Conservation (phyloP, 1,140 invertebrate genomes). For the Drosophila asahinai region DNA sequence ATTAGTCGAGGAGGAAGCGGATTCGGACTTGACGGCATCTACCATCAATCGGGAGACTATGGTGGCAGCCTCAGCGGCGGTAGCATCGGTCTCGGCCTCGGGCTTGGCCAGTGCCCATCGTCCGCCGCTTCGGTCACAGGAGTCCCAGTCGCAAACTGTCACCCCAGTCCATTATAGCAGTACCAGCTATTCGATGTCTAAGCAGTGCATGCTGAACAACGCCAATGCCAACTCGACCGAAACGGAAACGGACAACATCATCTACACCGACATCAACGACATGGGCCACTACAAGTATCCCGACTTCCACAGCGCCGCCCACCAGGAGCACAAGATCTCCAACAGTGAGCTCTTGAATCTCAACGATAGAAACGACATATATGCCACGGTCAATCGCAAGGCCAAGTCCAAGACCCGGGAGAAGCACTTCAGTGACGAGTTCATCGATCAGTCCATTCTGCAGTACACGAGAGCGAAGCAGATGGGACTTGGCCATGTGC, state of each 20-base stretch:
- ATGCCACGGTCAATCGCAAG: constrained; percentile 84
- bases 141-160: constrained; percentile 85
- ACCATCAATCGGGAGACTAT: constrained; percentile 85
- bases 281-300: constrained; percentile 80
- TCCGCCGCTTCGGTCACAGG: constrained; percentile 83
- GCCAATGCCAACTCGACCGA: constrained; percentile 83
- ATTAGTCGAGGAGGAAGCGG: constrained; percentile 84
- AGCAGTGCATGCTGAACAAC: constrained; percentile 84
- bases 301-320: constrained; percentile 61
- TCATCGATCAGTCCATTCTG: constrained; percentile 81
- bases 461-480: constrained; percentile 81
- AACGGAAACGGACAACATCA: constrained; percentile 85
- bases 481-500: constrained; percentile 56
- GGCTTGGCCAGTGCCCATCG: constrained; percentile 77
- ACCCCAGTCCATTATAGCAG: constrained; percentile 85
- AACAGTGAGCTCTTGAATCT: constrained; percentile 81
- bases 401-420: constrained; percentile 81
- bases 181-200: constrained; percentile 85
- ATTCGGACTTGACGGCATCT: constrained; percentile 85
- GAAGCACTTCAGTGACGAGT: constrained; percentile 84
- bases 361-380: constrained; percentile 82
- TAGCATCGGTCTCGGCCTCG: constrained; percentile 65
- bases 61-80: constrained; percentile 71
- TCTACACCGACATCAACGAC: constrained; percentile 84
- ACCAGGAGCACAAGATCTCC: constrained; percentile 78